Evolutionary conservation across 2,113 vertebrate genomes (phyloP).

Genomic region (Carassius auratus): DNA sequence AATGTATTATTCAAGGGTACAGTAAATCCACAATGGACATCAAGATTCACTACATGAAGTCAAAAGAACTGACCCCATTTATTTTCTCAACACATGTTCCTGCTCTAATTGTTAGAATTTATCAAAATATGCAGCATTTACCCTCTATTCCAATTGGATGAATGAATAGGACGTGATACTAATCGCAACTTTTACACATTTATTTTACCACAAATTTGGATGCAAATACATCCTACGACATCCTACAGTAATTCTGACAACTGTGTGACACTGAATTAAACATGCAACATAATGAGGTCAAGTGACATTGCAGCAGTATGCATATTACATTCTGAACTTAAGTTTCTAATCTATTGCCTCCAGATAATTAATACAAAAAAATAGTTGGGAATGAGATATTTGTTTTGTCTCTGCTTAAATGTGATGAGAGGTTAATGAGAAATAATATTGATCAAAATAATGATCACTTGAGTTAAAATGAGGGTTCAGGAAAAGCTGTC

Average conservation of each 20-base stretch:
- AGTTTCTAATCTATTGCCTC: not conserved
- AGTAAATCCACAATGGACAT: not conserved
- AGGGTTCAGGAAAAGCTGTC: conserved; percentile 70
- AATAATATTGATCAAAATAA: conserved; percentile 14
- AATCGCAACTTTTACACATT: not conserved
- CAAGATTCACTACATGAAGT: not conserved
- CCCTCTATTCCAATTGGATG: not conserved
- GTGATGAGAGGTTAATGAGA: not conserved
- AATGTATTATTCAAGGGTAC: not conserved
- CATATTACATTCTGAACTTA: not conserved
- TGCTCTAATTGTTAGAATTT: not conserved
- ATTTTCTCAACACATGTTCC: not conserved
- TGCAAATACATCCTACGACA: not conserved
- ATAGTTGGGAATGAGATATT: not conserved
- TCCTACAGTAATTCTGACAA: not conserved
- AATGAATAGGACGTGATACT: not conserved
- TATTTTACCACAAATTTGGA: not conserved
- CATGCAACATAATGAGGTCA: not conserved
- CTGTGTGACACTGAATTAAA: not conserved
- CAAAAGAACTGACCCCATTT: not conserved
- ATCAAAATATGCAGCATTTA: not conserved
- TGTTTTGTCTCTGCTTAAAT: not conserved
- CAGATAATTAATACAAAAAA: not conserved
- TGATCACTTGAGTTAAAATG: conserved; percentile 32
- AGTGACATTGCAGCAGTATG: not conserved